Evolutionary conservation across 2,797 vertebrate genomes (phyloP), one percentile per base, ranked within the genome.

Genomic region (Brotula barbata): DNA sequence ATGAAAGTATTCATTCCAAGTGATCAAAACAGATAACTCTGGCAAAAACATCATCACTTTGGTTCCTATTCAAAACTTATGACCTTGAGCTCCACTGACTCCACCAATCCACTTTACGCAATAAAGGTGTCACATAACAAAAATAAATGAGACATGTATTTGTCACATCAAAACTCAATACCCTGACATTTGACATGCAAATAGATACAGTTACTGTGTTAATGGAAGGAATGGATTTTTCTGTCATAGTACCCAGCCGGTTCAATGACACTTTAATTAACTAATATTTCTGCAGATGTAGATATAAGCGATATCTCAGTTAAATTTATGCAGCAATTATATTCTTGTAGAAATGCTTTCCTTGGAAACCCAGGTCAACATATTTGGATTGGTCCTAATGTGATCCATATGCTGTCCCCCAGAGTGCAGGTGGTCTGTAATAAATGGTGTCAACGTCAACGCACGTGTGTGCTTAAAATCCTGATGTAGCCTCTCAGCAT

Each of bases 161-260:
- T 81, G 80, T 86, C 80, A 84, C 50, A 73, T 80, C 66, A 70
- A 68, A 53, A 71, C 77, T 75, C 81, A 73, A 85, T 85, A 84
- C 31, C 34, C 39, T 78, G 84, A 88, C 84, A 83, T 85, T 72
- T 86, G 86, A 81, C 80, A 83, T 83, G 80, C 69, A 85, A 83
- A 85, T 65, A 87, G 83, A 89, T 86, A 85, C 52, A 64, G 84
- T 85, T 88, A 75, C 86, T 59, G 51, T 58, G 60, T 79, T 87
- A 88, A 90, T 88, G 83, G 85, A 66, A 80, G 34, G 31, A 64
- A 87, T 87, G 63, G 83, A 89, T 90, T 88, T 85, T 80, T 65
- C 78, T 85, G 85, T 85, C 82, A 84, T 43, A 49, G 68, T 66
- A 75, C 71, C 76, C 70, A 49, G 25, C 64, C 37, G 13, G 51